These are phyloP conservation scores for Zeugodacus cucurbitae DNA, from an alignment of 1,140 invertebrate genomes.

Conservation along the genomic window DNA sequence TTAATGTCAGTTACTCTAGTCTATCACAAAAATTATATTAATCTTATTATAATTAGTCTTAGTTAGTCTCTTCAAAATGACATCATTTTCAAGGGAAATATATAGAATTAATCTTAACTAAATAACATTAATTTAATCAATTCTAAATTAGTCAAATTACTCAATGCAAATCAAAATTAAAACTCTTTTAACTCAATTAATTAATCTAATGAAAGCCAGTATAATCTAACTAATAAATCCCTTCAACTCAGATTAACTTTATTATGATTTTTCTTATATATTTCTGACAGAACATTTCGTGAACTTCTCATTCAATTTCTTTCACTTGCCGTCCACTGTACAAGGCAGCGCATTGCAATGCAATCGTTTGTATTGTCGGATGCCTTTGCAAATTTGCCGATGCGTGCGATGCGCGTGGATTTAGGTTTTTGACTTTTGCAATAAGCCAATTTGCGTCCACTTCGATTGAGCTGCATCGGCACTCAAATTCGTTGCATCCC, in stretches of 20 bases:
- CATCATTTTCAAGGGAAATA: no score
- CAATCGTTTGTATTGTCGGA: background rate
- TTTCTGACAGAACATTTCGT: no score
- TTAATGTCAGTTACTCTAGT: no score
- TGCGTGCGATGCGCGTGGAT: constrained; percentile 12
- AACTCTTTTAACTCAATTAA: no score
- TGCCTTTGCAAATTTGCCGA: constrained; percentile 12
- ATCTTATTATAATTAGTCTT: no score
- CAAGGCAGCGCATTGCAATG: background rate
- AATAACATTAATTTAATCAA: no score
- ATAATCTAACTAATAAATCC: background rate
- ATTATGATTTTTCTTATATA: background rate
- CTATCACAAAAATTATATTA: no score
- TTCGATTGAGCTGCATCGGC: constrained; percentile 30
- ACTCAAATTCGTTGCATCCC: background rate
- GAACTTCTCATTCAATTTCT: background rate
- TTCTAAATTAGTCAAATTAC: no score
- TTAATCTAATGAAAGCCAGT: no score
- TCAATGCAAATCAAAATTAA: no score
- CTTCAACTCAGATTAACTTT: background rate
- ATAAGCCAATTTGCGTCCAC: constrained; percentile 31
- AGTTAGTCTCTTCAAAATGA: no score
- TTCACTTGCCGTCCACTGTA: background rate
- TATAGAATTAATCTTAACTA: no score
- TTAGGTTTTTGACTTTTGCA: constrained; percentile 31